Conservation (phyloP, 2,113 vertebrate genomes). For the Sardina pilchardus region DNA sequence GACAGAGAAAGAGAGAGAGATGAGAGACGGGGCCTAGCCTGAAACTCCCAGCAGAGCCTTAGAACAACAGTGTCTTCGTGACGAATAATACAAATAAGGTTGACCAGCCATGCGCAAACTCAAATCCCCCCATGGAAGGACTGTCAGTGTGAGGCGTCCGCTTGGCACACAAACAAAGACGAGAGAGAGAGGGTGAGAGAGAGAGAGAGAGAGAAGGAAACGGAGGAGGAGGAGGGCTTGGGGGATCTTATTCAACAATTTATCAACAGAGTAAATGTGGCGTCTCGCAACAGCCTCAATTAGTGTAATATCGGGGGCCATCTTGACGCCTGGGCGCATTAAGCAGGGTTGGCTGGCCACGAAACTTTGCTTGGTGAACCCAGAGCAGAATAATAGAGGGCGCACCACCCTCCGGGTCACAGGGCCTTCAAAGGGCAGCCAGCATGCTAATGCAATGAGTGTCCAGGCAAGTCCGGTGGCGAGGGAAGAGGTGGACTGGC, state of each 20-base stretch:
- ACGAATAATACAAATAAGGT: conserved; percentile 48
- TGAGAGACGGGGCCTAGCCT: neutral
- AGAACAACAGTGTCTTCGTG: conserved; percentile 45
- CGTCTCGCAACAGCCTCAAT: conserved; percentile 35
- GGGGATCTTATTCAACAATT: conserved; percentile 35
- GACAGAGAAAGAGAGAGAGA: neutral
- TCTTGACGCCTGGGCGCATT: conserved; percentile 17
- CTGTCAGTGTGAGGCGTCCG: conserved; percentile 25
- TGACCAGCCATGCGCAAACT: conserved; percentile 43
- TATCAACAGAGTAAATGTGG: conserved; percentile 32
- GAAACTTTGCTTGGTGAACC: neutral
- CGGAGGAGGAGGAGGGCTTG: neutral
- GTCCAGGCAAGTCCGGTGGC: neutral
- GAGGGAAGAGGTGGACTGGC: neutral
- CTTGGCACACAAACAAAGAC: conserved; percentile 36
- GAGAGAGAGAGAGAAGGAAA: neutral
- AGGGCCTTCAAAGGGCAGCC: neutral
- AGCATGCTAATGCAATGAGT: neutral
- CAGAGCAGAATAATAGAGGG: neutral
- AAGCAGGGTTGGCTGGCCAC: conserved; percentile 11
- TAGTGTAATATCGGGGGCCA: conserved; percentile 30
- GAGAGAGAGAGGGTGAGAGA: neutral
- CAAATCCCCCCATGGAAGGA: conserved; percentile 36
- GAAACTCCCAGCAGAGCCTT: conserved; percentile 30
- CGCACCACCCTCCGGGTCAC: neutral